phyloP scores from a whole-genome alignment of 2,113 vertebrate genomes.

The Anser cygnoides region DNA sequence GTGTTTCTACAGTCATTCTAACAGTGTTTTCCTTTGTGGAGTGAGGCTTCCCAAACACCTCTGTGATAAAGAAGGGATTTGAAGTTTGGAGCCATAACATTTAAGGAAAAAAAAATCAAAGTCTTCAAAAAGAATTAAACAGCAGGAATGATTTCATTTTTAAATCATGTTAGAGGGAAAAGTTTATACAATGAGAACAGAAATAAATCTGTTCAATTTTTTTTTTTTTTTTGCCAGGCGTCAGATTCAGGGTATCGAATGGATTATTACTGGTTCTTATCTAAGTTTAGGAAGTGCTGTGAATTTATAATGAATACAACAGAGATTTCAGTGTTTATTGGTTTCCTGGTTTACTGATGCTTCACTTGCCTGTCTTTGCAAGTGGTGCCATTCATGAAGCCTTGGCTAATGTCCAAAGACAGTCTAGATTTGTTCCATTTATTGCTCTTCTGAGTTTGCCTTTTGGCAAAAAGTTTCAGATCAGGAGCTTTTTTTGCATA shows the following conservation, averaged over 20 bases:
- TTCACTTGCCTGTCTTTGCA: constrained; percentile 25
- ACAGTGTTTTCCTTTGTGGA: background rate
- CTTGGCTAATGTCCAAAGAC: constrained; percentile 60
- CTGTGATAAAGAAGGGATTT: background rate
- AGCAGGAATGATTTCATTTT: constrained; percentile 26
- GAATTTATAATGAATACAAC: constrained; percentile 45
- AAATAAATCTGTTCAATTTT: background rate
- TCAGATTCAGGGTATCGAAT: constrained; percentile 49
- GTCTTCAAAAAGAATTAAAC: constrained; percentile 29
- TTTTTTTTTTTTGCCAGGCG: background rate
- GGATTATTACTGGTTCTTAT: constrained; percentile 62
- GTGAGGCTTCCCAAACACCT: background rate
- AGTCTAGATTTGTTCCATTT: constrained; percentile 63
- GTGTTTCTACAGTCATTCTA: background rate
- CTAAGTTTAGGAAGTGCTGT: constrained; percentile 62
- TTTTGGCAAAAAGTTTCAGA: constrained; percentile 63
- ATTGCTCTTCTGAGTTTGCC: constrained; percentile 54
- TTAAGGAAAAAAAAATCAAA: constrained; percentile 22
- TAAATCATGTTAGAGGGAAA: constrained; percentile 18
- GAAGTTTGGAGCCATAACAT: background rate
- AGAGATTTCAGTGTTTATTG: constrained; percentile 52
- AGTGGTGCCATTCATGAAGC: constrained; percentile 26
- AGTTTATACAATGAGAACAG: background rate
- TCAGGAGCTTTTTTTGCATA: constrained; percentile 36
- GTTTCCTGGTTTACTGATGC: constrained; percentile 39